Base-by-base conservation (phyloP, 2,113 vertebrate genomes). In the Eulemur macaco region DNA sequence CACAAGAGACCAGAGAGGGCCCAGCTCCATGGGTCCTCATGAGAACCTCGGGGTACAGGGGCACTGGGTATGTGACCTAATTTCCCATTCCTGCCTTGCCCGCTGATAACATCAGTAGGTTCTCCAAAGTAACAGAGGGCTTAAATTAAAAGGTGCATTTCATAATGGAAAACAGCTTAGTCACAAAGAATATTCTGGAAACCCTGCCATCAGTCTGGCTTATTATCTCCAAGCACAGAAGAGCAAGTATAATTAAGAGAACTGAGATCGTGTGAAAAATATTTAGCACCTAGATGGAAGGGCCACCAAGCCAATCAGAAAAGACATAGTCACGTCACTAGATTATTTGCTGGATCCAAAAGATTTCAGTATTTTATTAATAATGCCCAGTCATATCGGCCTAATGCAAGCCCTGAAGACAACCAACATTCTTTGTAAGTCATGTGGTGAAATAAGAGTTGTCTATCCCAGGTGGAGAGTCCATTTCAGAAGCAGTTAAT, bases 261-360 rank as follows among this genome's bases (percentile, higher is more conserved):
- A 90, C 21, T 92, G 94, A 86, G 80, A 84, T 81, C 84, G 94
- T 76, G 68, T 86, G 34, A 76, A 89, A 89, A 89, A 80, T 63
- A 89, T 73, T 81, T 95, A 84, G 52, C 18, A 29, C 85, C 47
- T 89, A 54, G 11, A 39, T n/a, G 47, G 42, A 23, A 66, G 82
- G 80, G 39, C 27, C 21, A 39, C 58, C 20, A 84, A 21, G 39
- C 23, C 69, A 42, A 76, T 64, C 39, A 91, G 77, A 87, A 91
- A 7, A 80, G 86, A 64, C 10, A 27, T 11, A 84, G 27, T 87
- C n/a, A 69, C 27, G 71, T 25, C 68, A 39, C 23, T 42, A 7
- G 37, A 91, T n/a, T 52, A 74, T 77, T 89, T 93, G 21, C 23
- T 34, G 11, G 84, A 68, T 50, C 4, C 64, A 77, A 89, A 66